A percentile compares a stretch with the other conserved stretches of the same genome.
phyloP scores from a whole-genome alignment of 1,140 invertebrate species.

The Microplitis mediator region DNA sequence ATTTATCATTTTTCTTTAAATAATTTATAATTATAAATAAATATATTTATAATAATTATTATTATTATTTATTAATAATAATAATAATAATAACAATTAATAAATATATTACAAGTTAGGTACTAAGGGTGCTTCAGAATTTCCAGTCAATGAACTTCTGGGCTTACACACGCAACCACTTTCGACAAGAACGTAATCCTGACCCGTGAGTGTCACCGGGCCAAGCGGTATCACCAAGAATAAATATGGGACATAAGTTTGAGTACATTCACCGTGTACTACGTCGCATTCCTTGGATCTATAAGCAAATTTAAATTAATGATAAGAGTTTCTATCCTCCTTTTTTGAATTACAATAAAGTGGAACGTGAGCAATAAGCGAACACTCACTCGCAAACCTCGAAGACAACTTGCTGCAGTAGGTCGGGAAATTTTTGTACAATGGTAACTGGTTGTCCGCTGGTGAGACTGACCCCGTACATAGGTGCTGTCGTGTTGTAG shows the following conservation, averaged over 20 bases:
- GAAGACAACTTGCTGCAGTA: constrained; percentile 92
- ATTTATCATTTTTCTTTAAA: not conserved
- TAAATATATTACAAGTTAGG: constrained; percentile 50
- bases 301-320: not conserved
- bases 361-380: not conserved
- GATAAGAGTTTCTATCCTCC: not conserved
- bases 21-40: not conserved
- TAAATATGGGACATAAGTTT: constrained; percentile 89
- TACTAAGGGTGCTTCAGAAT: constrained; percentile 43
- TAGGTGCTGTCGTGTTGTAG: constrained; percentile 90
- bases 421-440: constrained; percentile 91
- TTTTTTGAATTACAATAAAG: constrained; percentile 13
- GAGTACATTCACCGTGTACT: constrained; percentile 85
- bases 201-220: constrained; percentile 87
- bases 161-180: constrained; percentile 90
- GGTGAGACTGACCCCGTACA: constrained; percentile 90
- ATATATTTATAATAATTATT: not conserved
- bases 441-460: constrained; percentile 91
- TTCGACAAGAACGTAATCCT: constrained; percentile 91
- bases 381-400: constrained; percentile 72
- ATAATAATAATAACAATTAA: constrained; percentile 23
- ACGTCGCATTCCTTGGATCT: constrained; percentile 87
- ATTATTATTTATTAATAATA: not conserved
- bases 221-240: constrained; percentile 89
- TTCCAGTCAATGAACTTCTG: constrained; percentile 59